phyloP scores from a whole-genome alignment of 2,113 vertebrate genomes.

The Tursiops truncatus region DNA sequence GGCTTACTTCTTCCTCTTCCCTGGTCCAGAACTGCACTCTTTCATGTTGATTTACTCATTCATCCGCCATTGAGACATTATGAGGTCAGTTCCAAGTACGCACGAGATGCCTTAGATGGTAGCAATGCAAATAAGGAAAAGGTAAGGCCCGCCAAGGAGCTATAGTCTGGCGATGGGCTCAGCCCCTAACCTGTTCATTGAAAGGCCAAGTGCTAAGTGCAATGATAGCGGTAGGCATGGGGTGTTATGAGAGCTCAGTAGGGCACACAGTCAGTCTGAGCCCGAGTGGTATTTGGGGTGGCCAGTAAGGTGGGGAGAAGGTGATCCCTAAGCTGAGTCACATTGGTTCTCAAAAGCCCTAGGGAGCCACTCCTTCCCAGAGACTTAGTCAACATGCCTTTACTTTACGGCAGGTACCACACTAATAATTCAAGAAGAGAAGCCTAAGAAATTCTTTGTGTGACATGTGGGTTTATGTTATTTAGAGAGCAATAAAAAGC shows the following conservation, averaged over 20 bases:
- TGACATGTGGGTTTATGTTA: background rate
- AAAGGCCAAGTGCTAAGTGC: background rate
- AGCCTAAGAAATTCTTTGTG: background rate
- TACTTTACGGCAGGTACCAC: too few relatives aligned
- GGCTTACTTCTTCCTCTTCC: background rate
- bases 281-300: background rate
- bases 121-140: background rate
- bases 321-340: background rate
- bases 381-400: background rate
- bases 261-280: background rate
- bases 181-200: background rate
- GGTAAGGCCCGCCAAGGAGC: background rate
- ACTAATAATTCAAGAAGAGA: background rate
- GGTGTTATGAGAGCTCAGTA: background rate
- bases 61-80: background rate
- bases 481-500: background rate
- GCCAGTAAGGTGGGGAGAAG: background rate
- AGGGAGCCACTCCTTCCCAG: background rate
- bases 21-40: background rate
- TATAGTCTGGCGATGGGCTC: background rate
- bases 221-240: background rate
- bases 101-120: background rate
- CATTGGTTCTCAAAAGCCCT: background rate
- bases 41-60: background rate
- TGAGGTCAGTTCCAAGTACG: background rate